Evolutionary conservation across 2,888 invertebrate species (phyloP).

Genomic region (Ophonus ardosiacus): DNA sequence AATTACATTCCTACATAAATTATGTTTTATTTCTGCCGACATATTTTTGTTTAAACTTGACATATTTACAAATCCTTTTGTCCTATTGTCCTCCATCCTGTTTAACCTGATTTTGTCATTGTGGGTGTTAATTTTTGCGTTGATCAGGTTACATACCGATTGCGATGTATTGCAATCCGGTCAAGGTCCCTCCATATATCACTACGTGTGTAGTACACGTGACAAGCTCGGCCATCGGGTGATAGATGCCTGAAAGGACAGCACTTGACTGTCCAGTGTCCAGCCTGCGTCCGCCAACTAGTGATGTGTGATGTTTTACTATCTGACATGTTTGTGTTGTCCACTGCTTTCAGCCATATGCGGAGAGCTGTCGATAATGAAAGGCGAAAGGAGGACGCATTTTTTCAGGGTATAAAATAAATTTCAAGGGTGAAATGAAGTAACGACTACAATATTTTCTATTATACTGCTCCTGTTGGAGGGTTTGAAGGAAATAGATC

Average conservation of each 20-base stretch:
- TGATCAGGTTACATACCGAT: not conserved
- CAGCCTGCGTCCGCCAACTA: not conserved
- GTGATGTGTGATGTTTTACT: not conserved
- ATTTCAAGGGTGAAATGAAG: not conserved
- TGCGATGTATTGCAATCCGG: not conserved
- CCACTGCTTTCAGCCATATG: not conserved
- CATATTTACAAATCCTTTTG: not conserved
- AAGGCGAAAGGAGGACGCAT: not conserved
- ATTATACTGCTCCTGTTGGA: no score
- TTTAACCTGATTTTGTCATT: not conserved
- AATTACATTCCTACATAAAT: no score
- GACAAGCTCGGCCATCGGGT: not conserved
- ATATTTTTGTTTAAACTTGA: no score
- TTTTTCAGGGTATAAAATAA: not conserved
- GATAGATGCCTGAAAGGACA: constrained; percentile 11
- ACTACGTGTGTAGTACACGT: constrained; percentile 8
- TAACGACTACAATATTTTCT: no score
- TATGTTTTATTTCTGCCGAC: no score
- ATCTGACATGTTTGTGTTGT: constrained; percentile 3
- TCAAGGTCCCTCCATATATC: not conserved
- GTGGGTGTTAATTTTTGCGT: not conserved
- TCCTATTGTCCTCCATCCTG: not conserved
- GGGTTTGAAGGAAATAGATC: no score
- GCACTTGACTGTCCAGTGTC: constrained; percentile 8
- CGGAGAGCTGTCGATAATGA: not conserved